A percentile compares a stretch with the other conserved stretches of the same genome.
Conservation (phyloP, 2,113 vertebrate species). For the Aspidoscelis tigris region DNA sequence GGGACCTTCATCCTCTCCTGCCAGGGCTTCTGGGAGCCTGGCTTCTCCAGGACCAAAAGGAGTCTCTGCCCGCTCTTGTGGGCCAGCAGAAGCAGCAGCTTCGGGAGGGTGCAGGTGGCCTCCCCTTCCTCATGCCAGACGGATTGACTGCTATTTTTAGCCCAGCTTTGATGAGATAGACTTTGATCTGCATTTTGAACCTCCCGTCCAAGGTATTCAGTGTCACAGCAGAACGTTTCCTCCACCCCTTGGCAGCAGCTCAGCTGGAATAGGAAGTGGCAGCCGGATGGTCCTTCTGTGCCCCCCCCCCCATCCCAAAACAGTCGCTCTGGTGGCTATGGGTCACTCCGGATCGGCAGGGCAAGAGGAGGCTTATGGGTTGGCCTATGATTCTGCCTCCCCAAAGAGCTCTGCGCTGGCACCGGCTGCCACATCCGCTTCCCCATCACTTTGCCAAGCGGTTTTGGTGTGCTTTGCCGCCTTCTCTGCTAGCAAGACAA, state of each 20-base stretch:
- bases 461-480: not conserved
- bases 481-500: not conserved
- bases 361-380: not conserved
- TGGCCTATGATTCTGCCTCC: not conserved
- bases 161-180: constrained; percentile 57
- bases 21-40: no score
- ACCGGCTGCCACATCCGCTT: not conserved
- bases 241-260: not conserved
- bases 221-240: constrained; percentile 38
- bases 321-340: not conserved
- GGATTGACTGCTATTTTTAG: constrained; percentile 47
- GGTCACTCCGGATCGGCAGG: not conserved
- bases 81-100: no score
- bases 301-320: no score
- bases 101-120: no score
- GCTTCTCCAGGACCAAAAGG: no score
- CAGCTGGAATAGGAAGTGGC: not conserved
- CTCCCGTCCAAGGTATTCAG: constrained; percentile 51
- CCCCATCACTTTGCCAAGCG: not conserved
- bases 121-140: no score
- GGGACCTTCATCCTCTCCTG: no score
- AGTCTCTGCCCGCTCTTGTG: no score
- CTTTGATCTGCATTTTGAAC: constrained; percentile 66
- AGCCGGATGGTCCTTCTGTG: not conserved
- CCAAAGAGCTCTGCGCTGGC: not conserved